phyloP scores from a whole-genome alignment of 2,888 invertebrate species.

The Ecdyonurus torrentis region DNA sequence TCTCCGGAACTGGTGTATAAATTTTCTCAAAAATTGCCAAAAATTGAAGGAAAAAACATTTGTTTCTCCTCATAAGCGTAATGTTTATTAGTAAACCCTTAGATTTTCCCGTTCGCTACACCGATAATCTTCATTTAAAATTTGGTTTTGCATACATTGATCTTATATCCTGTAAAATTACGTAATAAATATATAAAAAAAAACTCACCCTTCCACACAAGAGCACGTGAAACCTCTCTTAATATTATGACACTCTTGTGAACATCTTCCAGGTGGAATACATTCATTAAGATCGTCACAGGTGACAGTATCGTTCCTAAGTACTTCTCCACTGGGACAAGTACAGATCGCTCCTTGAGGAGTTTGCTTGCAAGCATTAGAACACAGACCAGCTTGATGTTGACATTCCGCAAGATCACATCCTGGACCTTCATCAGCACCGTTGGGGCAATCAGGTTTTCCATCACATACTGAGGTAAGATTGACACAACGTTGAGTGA shows the following conservation, averaged over 20 bases:
- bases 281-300: constrained; percentile 82
- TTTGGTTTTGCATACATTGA: too few species aligned
- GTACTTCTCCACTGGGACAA: constrained; percentile 75
- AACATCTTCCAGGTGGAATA: constrained; percentile 72
- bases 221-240: constrained; percentile 81
- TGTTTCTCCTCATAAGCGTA: too few species aligned
- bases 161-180: too few species aligned
- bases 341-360: constrained; percentile 76
- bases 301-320: constrained; percentile 43
- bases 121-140: too few species aligned
- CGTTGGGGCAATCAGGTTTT: constrained; percentile 79
- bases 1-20: too few species aligned
- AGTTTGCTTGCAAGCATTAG: constrained; percentile 71
- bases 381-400: constrained; percentile 58
- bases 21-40: too few species aligned
- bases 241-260: constrained; percentile 77
- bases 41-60: too few species aligned
- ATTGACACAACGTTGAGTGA: constrained; percentile 35
- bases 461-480: constrained; percentile 50
- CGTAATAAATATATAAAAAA: too few species aligned
- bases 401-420: constrained; percentile 71
- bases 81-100: too few species aligned
- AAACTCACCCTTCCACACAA: constrained; percentile 69
- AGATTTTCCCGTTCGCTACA: too few species aligned
- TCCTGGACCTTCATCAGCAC: constrained; percentile 79